A percentile compares a stretch with the other conserved stretches of the same genome.
phyloP scores from a whole-genome alignment of 2,888 invertebrate species.

The Cataglyphis cursor region DNA sequence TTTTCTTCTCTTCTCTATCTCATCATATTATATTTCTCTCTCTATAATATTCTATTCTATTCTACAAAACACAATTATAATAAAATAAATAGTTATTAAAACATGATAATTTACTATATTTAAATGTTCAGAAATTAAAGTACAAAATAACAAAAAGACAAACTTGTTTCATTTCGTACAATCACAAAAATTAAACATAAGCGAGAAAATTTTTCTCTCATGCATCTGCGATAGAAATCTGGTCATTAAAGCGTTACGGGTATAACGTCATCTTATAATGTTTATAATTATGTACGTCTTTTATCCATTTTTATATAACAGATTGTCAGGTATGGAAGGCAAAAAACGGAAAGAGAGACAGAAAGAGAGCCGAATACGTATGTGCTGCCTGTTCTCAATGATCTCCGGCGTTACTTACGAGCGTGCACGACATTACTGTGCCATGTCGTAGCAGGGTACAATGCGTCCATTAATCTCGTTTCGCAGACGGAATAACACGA shows the following conservation, averaged over 20 bases:
- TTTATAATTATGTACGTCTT: slow-evolving; percentile 13
- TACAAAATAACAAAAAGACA: neutral
- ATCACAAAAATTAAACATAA: neutral
- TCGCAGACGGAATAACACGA: slow-evolving; percentile 50
- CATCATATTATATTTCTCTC: neutral
- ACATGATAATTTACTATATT: neutral
- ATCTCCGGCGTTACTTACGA: slow-evolving; percentile 47
- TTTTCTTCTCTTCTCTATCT: neutral
- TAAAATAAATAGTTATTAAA: neutral
- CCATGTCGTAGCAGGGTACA: slow-evolving; percentile 48
- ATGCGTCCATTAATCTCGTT: slow-evolving; percentile 53
- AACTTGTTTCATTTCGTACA: neutral
- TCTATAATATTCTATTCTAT: neutral
- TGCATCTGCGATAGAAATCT: neutral
- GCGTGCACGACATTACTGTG: slow-evolving; percentile 42
- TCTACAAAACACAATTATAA: neutral
- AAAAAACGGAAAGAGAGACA: slow-evolving; percentile 16
- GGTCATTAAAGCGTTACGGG: neutral
- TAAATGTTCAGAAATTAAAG: neutral
- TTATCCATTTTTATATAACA: slow-evolving; percentile 18
- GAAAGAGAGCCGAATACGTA: slow-evolving; percentile 2
- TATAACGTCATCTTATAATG: slow-evolving; percentile 23
- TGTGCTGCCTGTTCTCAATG: slow-evolving; percentile 52
- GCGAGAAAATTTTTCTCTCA: neutral
- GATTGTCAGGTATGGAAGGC: slow-evolving; percentile 9